A percentile compares a stretch with the other conserved stretches of the same genome.
Conservation (phyloP, 2,888 invertebrate species). For the Plebejus anna region DNA sequence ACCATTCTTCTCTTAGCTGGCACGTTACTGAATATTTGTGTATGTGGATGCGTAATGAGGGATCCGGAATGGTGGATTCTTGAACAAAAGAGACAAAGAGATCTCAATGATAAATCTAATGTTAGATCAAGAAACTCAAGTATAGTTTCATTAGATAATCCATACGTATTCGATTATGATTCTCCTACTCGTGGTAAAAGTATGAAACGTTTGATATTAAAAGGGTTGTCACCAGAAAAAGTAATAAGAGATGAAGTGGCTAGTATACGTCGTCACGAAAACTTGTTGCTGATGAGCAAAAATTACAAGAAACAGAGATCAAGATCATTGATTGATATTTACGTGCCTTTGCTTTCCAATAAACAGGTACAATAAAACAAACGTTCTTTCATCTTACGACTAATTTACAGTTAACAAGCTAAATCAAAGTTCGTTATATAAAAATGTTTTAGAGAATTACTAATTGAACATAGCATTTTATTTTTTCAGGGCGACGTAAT, state of each 20-base stretch:
- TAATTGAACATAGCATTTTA: constrained; percentile 14
- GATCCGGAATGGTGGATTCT: constrained; percentile 91
- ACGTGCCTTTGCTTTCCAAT: constrained; percentile 85
- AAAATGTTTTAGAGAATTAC: neutral
- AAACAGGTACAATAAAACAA: constrained; percentile 76
- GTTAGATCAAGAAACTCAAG: constrained; percentile 70
- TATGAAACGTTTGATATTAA: constrained; percentile 57
- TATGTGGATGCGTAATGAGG: constrained; percentile 92
- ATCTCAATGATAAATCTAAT: constrained; percentile 43
- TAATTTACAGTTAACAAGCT: too few relatives aligned
- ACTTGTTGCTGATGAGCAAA: constrained; percentile 48
- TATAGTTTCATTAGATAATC: constrained; percentile 70
- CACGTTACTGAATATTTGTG: constrained; percentile 90
- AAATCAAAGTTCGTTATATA: too few relatives aligned
- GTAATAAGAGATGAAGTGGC: constrained; percentile 61
- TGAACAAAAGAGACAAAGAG: constrained; percentile 79
- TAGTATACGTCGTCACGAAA: constrained; percentile 54
- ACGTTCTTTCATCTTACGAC: too few relatives aligned
- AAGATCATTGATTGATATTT: constrained; percentile 85
- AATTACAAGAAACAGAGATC: constrained; percentile 49
- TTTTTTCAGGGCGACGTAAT: constrained; percentile 81
- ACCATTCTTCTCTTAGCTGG: constrained; percentile 90
- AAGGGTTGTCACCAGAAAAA: constrained; percentile 56
- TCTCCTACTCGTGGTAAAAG: constrained; percentile 55
- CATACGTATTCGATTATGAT: constrained; percentile 64